phyloP scores from a whole-genome alignment of 2,113 vertebrate genomes.

The Istiophorus platypterus region DNA sequence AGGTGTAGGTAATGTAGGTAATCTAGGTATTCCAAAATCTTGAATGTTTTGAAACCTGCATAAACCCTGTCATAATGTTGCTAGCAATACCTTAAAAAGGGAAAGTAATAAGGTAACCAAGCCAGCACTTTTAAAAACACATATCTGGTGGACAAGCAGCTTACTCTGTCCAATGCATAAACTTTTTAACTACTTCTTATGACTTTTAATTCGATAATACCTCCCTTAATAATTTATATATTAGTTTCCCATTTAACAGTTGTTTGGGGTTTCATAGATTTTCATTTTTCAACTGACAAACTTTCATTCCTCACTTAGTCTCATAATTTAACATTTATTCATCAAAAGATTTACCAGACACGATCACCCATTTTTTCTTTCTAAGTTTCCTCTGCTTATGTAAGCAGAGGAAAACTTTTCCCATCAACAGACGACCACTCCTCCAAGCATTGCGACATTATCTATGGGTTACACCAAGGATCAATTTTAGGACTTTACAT shows the following conservation, averaged over 20 bases:
- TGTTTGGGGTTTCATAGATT: conserved; percentile 25
- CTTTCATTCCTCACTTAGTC: conserved; percentile 20
- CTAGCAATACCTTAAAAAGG: background rate
- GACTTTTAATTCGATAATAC: conserved; percentile 11
- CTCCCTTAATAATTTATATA: conserved; percentile 12
- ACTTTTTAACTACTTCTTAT: conserved; percentile 1
- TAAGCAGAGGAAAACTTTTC: too few species aligned
- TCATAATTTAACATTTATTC: background rate
- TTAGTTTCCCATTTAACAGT: conserved; percentile 32
- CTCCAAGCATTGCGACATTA: too few species aligned
- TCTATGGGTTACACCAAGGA: too few species aligned
- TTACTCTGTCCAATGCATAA: conserved; percentile 34
- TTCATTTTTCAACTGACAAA: conserved; percentile 24
- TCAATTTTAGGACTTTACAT: too few species aligned
- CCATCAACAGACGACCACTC: too few species aligned
- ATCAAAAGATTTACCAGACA: background rate
- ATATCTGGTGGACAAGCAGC: conserved; percentile 43
- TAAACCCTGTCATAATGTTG: background rate
- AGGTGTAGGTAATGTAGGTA: too few species aligned
- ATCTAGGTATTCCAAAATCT: background rate
- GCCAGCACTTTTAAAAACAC: conserved; percentile 18
- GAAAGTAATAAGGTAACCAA: background rate
- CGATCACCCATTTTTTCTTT: background rate
- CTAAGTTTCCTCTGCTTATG: too few species aligned
- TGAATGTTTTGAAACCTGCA: background rate